A percentile compares a stretch with the other conserved stretches of the same genome.
Conservation (phyloP, 2,113 vertebrate species). For the Xenopus laevis region DNA sequence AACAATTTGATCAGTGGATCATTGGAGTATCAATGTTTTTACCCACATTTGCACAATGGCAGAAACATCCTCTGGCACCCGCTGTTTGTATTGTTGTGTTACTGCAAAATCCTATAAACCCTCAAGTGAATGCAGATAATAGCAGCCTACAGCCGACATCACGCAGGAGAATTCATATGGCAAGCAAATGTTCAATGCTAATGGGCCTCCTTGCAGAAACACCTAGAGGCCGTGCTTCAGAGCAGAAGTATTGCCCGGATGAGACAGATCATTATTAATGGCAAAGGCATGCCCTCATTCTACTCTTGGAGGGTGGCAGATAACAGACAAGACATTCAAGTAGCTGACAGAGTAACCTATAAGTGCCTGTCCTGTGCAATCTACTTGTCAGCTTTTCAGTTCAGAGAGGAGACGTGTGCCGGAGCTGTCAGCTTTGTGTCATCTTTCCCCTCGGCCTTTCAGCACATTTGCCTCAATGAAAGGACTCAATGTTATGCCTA, state of each 20-base stretch:
- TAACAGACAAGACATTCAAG: constrained; percentile 67
- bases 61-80: no score
- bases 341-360: constrained; percentile 54
- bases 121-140: not conserved
- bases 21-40: not conserved
- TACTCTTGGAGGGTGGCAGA: constrained; percentile 59
- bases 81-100: no score
- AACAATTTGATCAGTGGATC: no score
- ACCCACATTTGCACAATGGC: not conserved
- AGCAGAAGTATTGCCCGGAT: constrained; percentile 55
- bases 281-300: constrained; percentile 57
- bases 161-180: not conserved
- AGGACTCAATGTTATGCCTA: constrained; percentile 61
- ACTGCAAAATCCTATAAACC: no score
- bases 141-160: not conserved
- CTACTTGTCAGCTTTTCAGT: constrained; percentile 71
- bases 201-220: not conserved
- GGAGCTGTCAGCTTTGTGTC: constrained; percentile 74
- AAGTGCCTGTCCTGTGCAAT: constrained; percentile 67
- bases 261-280: constrained; percentile 54
- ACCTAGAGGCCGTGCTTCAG: constrained; percentile 33
- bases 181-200: not conserved
- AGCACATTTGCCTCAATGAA: constrained; percentile 71
- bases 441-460: constrained; percentile 74
- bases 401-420: constrained; percentile 66